Conservation (phyloP, 2,888 invertebrate species). For the Pollenia amentaria region DNA sequence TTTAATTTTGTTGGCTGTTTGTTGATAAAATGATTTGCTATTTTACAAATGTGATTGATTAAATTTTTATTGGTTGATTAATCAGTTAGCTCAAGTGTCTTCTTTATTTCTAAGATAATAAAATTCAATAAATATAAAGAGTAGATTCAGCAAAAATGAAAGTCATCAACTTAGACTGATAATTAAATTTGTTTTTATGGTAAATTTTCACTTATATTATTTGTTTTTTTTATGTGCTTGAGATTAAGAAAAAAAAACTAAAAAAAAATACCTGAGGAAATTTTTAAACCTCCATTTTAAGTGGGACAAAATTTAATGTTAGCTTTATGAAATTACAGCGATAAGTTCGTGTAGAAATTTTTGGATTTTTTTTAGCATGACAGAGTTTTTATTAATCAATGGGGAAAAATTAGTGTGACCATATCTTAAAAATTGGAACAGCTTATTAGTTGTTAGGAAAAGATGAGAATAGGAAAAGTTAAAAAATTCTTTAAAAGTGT, state of each 20-base stretch:
- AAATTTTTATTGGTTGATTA: not conserved
- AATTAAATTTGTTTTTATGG: not conserved
- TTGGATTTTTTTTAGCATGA: too few species aligned
- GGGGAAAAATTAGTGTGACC: not conserved
- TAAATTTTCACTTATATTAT: conserved; percentile 2
- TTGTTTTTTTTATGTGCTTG: not conserved
- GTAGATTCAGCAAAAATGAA: not conserved
- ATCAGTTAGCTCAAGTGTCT: too few species aligned
- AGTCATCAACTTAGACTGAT: conserved; percentile 1
- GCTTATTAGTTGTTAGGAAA: too few species aligned
- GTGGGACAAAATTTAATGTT: not conserved
- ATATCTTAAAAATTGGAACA: too few species aligned
- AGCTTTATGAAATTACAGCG: not conserved
- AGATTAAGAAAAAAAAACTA: not conserved
- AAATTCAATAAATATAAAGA: not conserved
- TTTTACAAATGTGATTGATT: conserved; percentile 8
- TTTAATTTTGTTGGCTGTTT: not conserved
- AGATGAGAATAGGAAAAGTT: too few species aligned
- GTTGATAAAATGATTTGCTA: not conserved
- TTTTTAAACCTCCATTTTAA: not conserved
- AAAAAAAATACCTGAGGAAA: not conserved
- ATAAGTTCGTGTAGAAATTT: not conserved
- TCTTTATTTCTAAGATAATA: too few species aligned
- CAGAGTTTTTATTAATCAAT: not conserved
- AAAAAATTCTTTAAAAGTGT: too few species aligned